Base-by-base conservation (phyloP, 2,888 invertebrate species). In the Cheilosia urbana region DNA sequence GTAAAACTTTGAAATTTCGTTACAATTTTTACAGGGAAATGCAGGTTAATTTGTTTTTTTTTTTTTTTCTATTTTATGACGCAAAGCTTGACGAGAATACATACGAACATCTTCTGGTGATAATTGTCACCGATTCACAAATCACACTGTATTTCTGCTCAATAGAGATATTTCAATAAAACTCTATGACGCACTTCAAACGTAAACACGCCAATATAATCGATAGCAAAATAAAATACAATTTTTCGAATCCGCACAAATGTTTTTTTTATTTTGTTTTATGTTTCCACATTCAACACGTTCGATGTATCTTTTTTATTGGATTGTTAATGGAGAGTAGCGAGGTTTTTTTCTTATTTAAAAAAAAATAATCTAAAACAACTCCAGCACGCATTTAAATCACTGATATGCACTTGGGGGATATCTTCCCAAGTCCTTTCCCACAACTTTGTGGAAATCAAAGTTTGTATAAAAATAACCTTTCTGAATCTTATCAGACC, bases 221-320 rank as follows among this genome's bases (percentile, higher is more conserved):
- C 55, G 30, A 55, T 55, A 55, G 30, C 30, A 55, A 30, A 55
- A 53, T 7, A 11, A 45, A n/a, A 45, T 17, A 45, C 2, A 45
- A n/a, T 45, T 47, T 47, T 47, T 47, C 19, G 7, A 47, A 19
- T 47, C 47, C 17, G 17, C 47, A 30, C 9, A 51, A n/a, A 37
- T 24, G 37, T 6, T 11, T 21, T 15, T 2, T 49, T 11, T 15
- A 15, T 51, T 19, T 15, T 49, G 40, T 66, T 17, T 27, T 24
- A 40, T 19, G 24, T 53, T 17, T 27, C 13, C 53, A 17, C 66
- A 66, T 42, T 42, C 37, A 53, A 66, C 53, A 53, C 66, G 53
- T 66, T 40, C 53, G 27, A 42, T 53, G 24, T 53, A n/a, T 53
- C 13, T 42, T 51, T 51, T 51, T 51, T 27, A 24, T 7, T 51